These are phyloP conservation scores for Drosophila dunni DNA, from an alignment of 1,140 invertebrate species.

Conservation along the genomic window DNA sequence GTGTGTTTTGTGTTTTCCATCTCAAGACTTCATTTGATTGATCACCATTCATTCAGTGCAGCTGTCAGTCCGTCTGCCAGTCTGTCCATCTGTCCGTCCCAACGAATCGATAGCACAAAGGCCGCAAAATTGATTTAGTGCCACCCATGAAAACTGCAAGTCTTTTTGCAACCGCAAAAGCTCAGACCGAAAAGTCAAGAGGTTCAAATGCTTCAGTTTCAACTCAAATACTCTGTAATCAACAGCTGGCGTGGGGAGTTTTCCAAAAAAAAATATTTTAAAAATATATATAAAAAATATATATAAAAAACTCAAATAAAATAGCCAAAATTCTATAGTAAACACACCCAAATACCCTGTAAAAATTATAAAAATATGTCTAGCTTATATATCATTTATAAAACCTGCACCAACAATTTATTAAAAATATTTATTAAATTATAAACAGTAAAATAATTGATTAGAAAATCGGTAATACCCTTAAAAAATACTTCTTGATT, in stretches of 20 bases:
- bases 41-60: slow-evolving; percentile 30
- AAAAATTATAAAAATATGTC: too few relatives aligned
- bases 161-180: slow-evolving; percentile 12
- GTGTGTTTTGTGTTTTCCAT: background rate
- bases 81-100: background rate
- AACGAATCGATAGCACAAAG: slow-evolving; percentile 35
- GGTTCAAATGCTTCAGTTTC: slow-evolving; percentile 32
- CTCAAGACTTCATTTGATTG: slow-evolving; percentile 25
- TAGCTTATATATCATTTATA: background rate
- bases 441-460: background rate
- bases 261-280: background rate
- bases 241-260: background rate
- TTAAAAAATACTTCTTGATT: background rate
- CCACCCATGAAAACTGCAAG: slow-evolving; percentile 60
- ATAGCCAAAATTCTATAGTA: too few relatives aligned
- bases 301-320: too few relatives aligned
- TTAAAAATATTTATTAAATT: background rate
- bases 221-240: slow-evolving; percentile 1
- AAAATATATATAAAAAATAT: too few relatives aligned
- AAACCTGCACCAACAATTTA: background rate
- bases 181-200: slow-evolving; percentile 50
- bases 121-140: slow-evolving; percentile 54
- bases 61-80: background rate
- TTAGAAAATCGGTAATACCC: background rate
- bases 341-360: too few relatives aligned